Base-by-base conservation (phyloP, 2,113 vertebrate genomes). In the Ptychochromis oligacanthus region DNA sequence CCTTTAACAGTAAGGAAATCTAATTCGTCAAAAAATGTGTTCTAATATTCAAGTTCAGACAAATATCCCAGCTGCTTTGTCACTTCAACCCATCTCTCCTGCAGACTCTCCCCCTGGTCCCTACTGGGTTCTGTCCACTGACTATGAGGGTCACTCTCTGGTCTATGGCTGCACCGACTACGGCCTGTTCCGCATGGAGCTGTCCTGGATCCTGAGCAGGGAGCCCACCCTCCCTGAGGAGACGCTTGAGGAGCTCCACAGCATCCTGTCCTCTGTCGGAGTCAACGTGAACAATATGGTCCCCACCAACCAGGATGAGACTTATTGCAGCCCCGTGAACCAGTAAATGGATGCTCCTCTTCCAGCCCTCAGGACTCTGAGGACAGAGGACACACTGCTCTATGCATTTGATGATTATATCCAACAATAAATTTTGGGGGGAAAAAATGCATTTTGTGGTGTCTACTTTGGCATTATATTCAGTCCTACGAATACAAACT, bases 91-190 rank as follows among this genome's bases (percentile, higher is more conserved):
- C 4, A 0, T 58, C 56, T 64, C 14, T 52, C 81, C 56, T 58
- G 59, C 87, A 97, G 97, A 92, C 84, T 91, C 95, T 87, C 96
- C 96, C 1, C 87, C 92, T 1, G 60, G 92, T 5, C 96, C 96
- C 0, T 97, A 97, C 93, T 97, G 96, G 97, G 95, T 97, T 38
- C 86, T 97, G 92, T 95, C 95, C 87, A 97, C 96, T 0, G 96
- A 97, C 94, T 97, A 97, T 0, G 93, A 95, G 46, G 95, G 91
- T 92, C 96, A 97, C 31, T 89, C 96, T 0, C 94, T 98, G n/a
- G 96, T 97, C 64, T 98, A 97, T 85, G 96, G 96, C 91, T 97
- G 97, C 86, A 95, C 93, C 1, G 91, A 93, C 59, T 65, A 96
- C 26, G 92, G 93, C 74, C 72, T 96, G 36, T 93, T 97, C 75